phyloP scores from a whole-genome alignment of 2,888 invertebrate species.

The Eupithecia vulgata region DNA sequence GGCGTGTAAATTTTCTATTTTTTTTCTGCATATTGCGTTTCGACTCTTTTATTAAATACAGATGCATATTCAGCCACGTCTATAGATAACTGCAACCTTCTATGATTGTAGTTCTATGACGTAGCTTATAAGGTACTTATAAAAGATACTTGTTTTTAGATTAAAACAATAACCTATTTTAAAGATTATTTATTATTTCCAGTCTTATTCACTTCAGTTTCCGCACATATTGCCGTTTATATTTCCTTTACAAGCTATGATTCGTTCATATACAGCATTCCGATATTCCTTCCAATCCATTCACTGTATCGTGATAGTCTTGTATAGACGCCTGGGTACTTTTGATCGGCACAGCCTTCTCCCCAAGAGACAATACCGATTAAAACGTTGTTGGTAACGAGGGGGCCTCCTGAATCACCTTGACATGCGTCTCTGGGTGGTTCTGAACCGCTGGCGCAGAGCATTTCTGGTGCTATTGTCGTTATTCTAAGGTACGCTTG shows the following conservation, averaged over 20 bases:
- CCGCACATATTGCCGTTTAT: neutral
- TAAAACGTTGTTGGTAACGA: constrained; percentile 72
- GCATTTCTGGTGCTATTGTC: constrained; percentile 67
- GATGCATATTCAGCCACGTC: neutral
- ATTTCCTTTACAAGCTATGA: neutral
- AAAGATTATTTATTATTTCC: neutral
- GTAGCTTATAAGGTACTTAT: no score
- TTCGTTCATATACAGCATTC: constrained; percentile 16
- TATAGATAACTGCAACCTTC: neutral
- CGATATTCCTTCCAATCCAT: constrained; percentile 61
- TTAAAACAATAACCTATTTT: neutral
- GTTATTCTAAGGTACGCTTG: constrained; percentile 67
- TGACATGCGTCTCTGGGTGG: constrained; percentile 78
- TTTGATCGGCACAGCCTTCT: constrained; percentile 78
- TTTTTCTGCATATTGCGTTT: constrained; percentile 39
- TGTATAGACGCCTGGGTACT: constrained; percentile 84
- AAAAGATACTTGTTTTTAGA: neutral
- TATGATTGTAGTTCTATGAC: no score
- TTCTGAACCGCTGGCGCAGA: constrained; percentile 68
- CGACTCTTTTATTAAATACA: neutral
- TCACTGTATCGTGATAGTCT: constrained; percentile 70
- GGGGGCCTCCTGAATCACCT: constrained; percentile 86
- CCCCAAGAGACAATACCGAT: constrained; percentile 85
- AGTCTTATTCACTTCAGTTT: constrained; percentile 9
- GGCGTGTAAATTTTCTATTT: constrained; percentile 43